A percentile compares a stretch with the other conserved stretches of the same genome.
Evolutionary conservation across 2,888 invertebrate genomes (phyloP).

Genomic region (Nemapogon koenigi): DNA sequence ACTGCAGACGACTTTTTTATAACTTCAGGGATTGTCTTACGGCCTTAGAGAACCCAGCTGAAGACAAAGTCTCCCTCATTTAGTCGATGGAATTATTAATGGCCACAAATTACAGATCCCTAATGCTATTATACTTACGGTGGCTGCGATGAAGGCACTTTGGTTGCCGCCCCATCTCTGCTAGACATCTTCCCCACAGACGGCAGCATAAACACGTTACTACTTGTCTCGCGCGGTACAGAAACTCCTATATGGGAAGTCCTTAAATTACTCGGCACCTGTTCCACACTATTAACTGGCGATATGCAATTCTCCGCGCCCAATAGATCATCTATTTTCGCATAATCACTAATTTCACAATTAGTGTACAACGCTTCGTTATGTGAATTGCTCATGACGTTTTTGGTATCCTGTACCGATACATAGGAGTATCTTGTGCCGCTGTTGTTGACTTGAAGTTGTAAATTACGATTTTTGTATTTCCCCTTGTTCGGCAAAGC

Average conservation of each 20-base stretch:
- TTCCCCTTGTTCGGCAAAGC: constrained; percentile 59
- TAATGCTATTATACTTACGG: constrained; percentile 43
- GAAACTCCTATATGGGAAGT: constrained; percentile 47
- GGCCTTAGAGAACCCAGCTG: too few species aligned
- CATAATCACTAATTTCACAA: constrained; percentile 48
- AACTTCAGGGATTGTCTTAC: too few species aligned
- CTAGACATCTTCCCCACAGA: constrained; percentile 44
- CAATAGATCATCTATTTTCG: constrained; percentile 49
- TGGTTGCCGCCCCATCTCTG: constrained; percentile 32
- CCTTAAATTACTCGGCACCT: constrained; percentile 33
- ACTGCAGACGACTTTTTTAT: too few species aligned
- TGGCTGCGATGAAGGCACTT: constrained; percentile 43
- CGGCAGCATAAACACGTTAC: constrained; percentile 44
- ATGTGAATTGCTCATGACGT: constrained; percentile 53
- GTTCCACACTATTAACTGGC: constrained; percentile 35
- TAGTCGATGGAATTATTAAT: too few species aligned
- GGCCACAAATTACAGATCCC: too few species aligned
- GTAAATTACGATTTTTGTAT: constrained; percentile 54
- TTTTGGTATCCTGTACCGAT: constrained; percentile 47
- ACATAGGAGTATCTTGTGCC: constrained; percentile 56
- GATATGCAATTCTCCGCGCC: constrained; percentile 53
- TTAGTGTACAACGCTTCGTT: constrained; percentile 52
- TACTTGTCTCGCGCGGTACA: constrained; percentile 26
- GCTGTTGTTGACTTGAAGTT: constrained; percentile 55
- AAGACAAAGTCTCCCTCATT: too few species aligned